Evolutionary conservation across 2,113 vertebrate genomes (phyloP).

Genomic region (Apistogramma diplotaenia): DNA sequence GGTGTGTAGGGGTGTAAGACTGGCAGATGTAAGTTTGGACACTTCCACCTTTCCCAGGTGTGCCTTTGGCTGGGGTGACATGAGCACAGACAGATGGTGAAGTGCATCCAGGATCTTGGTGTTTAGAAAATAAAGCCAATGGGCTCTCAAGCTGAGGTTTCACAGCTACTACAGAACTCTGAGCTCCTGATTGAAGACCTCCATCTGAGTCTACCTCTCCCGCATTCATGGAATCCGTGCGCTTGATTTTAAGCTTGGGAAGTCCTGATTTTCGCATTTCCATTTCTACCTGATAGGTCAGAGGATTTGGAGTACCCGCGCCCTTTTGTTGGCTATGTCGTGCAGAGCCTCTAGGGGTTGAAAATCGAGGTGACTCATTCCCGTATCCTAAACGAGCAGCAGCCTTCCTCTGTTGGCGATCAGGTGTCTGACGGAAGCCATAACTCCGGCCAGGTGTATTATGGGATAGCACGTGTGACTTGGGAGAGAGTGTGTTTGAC

Average conservation of each 20-base stretch:
- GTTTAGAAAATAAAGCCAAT: constrained; percentile 68
- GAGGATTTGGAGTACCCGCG: constrained; percentile 16
- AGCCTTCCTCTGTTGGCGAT: constrained; percentile 81
- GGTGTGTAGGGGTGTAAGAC: constrained; percentile 87
- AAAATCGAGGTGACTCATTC: constrained; percentile 34
- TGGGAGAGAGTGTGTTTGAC: not conserved
- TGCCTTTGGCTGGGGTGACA: constrained; percentile 77
- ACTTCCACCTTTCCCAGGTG: constrained; percentile 79
- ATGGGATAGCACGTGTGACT: not conserved
- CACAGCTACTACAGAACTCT: constrained; percentile 21
- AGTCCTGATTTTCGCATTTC: constrained; percentile 88
- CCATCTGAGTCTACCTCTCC: constrained; percentile 44
- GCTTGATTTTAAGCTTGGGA: constrained; percentile 88
- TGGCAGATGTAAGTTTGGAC: constrained; percentile 93
- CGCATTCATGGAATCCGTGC: constrained; percentile 70
- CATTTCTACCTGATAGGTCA: constrained; percentile 85
- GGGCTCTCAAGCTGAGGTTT: constrained; percentile 75
- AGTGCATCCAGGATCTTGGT: constrained; percentile 76
- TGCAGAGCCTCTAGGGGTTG: constrained; percentile 50
- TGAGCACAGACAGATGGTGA: constrained; percentile 81
- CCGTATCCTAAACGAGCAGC: constrained; percentile 75
- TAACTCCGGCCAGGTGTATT: constrained; percentile 57
- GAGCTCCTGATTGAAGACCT: constrained; percentile 29
- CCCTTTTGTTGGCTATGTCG: constrained; percentile 9
- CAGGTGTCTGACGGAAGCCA: constrained; percentile 77